phyloP scores from a whole-genome alignment of 2,888 invertebrate genomes.

The Strigamia transsilvanica region DNA sequence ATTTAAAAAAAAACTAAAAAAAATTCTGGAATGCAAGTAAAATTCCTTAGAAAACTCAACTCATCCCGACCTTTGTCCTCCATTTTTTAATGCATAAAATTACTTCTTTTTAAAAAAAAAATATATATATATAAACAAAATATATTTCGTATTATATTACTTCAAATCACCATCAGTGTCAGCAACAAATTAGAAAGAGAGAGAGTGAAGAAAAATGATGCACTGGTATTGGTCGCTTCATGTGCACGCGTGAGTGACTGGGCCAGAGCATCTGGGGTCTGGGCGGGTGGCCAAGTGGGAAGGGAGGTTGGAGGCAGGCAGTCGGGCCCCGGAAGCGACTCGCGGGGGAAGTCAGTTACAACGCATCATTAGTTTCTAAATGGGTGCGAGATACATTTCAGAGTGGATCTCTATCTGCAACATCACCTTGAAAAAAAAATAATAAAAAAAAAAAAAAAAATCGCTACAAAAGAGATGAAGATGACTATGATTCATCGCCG shows the following conservation, averaged over 20 bases:
- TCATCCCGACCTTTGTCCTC: no score
- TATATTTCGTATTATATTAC: no score
- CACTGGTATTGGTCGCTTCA: not conserved
- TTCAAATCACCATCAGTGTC: no score
- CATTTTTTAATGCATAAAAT: no score
- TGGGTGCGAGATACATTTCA: not conserved
- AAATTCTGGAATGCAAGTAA: no score
- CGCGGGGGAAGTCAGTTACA: conserved; percentile 17
- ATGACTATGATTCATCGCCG: conserved; percentile 9
- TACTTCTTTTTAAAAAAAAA: no score
- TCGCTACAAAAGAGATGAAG: conserved; percentile 12
- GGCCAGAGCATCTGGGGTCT: not conserved
- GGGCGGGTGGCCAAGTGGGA: conserved; percentile 16
- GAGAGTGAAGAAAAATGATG: not conserved
- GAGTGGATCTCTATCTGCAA: conserved; percentile 12
- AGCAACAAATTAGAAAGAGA: not conserved
- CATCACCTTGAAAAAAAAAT: conserved; percentile 23
- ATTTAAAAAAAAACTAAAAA: no score
- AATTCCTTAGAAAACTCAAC: no score
- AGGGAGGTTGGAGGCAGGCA: not conserved
- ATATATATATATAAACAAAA: no score
- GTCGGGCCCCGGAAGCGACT: conserved; percentile 11
- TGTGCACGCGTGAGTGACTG: not conserved
- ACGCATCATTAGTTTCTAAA: conserved; percentile 24
- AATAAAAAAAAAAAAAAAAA: not conserved